Percentiles rank a stretch among this genome's conserved stretches.
phyloP scores from a whole-genome alignment of 2,888 invertebrate species.

The Dinocampus coccinellae region DNA sequence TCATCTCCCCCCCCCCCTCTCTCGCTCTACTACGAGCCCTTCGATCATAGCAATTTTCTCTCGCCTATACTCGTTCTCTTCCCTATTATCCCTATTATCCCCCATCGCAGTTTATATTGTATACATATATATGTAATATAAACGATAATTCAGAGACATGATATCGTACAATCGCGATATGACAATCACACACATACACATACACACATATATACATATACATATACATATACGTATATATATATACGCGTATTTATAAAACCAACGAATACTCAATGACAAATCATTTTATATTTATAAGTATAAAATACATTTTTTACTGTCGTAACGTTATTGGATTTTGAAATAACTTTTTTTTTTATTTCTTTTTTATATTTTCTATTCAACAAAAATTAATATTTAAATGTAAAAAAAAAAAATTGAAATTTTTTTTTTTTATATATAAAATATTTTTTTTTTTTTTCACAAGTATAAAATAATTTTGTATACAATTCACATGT shows the following conservation, averaged over 20 bases:
- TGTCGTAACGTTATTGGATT: no score
- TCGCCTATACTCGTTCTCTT: constrained; percentile 33
- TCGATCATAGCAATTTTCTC: constrained; percentile 43
- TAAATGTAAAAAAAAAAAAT: no score
- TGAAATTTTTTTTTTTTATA: no score
- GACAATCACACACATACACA: background rate
- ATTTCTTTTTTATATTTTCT: no score
- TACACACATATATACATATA: background rate
- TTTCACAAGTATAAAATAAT: no score
- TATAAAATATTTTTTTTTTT: no score
- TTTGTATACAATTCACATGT: no score
- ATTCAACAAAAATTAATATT: no score
- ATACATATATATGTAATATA: background rate
- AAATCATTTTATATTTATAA: no score
- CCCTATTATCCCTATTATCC: background rate
- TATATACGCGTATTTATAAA: constrained; percentile 38
- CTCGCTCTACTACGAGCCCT: constrained; percentile 12
- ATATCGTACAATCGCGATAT: constrained; percentile 2
- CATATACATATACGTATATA: background rate
- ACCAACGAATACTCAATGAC: constrained; percentile 53
- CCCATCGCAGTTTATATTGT: background rate
- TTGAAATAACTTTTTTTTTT: no score
- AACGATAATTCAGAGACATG: background rate
- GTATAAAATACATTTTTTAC: no score
- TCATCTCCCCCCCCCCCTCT: no score